Evolutionary conservation across 2,113 vertebrate species (phyloP).

Genomic region (Tonatia bakeri): DNA sequence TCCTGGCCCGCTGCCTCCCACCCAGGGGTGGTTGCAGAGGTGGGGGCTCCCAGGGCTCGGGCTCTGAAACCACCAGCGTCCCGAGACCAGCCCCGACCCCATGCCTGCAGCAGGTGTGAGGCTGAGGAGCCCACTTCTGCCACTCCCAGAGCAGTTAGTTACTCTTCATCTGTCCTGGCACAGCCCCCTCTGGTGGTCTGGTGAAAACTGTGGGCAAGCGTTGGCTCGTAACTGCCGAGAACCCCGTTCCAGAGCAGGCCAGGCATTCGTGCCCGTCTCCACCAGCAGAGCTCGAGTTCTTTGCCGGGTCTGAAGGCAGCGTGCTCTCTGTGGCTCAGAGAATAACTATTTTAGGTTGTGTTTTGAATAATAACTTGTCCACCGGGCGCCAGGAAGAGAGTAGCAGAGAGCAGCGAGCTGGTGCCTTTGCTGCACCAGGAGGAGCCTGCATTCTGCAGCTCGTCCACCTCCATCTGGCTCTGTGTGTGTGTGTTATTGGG

Average conservation of each 20-base stretch:
- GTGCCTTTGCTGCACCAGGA: too few relatives aligned
- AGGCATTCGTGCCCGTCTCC: not conserved
- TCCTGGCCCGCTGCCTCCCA: too few relatives aligned
- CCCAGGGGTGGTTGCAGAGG: too few relatives aligned
- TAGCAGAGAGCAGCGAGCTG: not conserved
- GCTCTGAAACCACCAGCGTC: not conserved
- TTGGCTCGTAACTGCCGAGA: not conserved
- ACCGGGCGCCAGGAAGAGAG: not conserved
- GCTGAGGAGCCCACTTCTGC: not conserved
- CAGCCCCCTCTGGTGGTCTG: not conserved
- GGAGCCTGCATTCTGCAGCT: not conserved
- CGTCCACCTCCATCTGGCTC: fast-evolving
- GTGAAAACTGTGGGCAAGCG: not conserved
- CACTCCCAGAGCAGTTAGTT: not conserved
- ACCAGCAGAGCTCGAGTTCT: not conserved
- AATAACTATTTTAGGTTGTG: not conserved
- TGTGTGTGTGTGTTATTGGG: not conserved
- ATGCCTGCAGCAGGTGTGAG: fast-evolving
- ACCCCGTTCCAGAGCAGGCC: not conserved
- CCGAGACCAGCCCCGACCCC: too few relatives aligned
- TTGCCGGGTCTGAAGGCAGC: not conserved
- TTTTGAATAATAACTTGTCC: not conserved
- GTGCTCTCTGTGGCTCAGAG: fast-evolving
- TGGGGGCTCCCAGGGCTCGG: not conserved
- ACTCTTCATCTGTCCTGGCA: not conserved